These are phyloP conservation scores for Pseudomyrmex gracilis DNA, from an alignment of 1,140 invertebrate genomes.

Conservation along the genomic window DNA sequence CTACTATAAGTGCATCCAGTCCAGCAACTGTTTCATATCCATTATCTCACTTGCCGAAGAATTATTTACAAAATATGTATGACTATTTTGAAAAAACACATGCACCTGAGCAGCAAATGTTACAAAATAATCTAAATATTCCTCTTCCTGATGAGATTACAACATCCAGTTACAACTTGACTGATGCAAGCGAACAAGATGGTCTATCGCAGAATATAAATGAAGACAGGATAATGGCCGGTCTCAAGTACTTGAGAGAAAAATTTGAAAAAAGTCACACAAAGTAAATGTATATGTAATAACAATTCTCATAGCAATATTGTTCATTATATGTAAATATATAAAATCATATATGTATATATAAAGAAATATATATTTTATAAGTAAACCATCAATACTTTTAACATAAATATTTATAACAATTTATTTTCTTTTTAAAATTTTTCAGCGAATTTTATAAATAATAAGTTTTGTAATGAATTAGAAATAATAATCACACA, in stretches of 20 bases:
- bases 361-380: background rate
- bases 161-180: background rate
- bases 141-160: conserved; percentile 27
- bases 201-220: conserved; percentile 62
- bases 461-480: background rate
- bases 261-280: conserved; percentile 83
- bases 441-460: too few species aligned
- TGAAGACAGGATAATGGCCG: conserved; percentile 89
- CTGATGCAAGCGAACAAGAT: background rate
- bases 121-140: background rate
- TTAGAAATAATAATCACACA: background rate
- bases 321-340: too few species aligned
- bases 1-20: background rate
- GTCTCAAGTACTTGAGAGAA: conserved; percentile 89
- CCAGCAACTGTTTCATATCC: conserved; percentile 10
- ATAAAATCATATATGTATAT: too few species aligned
- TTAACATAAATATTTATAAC: too few species aligned
- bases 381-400: background rate
- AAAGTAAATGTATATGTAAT: background rate
- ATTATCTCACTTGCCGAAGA: conserved; percentile 7
- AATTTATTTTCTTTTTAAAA: too few species aligned
- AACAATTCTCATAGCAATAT: too few species aligned
- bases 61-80: conserved; percentile 9
- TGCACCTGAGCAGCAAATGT: background rate
- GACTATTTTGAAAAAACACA: background rate